These are phyloP conservation scores for Osmerus mordax DNA, from an alignment of 2,113 vertebrate genomes.

Conservation along the genomic window DNA sequence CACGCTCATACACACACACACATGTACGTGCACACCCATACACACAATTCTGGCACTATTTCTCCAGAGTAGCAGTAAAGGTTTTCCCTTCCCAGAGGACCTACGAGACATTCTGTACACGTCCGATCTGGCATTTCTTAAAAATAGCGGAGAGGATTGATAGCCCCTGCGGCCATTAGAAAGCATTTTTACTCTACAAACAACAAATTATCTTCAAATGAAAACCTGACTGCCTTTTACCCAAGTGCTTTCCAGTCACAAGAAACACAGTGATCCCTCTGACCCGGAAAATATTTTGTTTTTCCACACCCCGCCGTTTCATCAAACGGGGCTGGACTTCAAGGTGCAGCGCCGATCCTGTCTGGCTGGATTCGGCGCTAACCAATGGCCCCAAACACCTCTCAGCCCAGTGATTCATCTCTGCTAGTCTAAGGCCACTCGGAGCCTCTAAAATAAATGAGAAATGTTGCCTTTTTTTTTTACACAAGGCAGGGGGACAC, in stretches of 20 bases:
- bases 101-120: conserved; percentile 80
- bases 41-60: conserved; percentile 18
- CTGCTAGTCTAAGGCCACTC: conserved; percentile 17
- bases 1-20: conserved; percentile 12
- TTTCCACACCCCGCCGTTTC: conserved; percentile 58
- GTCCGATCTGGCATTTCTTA: conserved; percentile 80
- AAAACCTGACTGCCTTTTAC: conserved; percentile 73
- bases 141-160: conserved; percentile 79
- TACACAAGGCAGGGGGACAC: conserved; percentile 34
- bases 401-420: conserved; percentile 34
- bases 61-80: conserved; percentile 24
- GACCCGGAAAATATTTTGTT: conserved; percentile 76
- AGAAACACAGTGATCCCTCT: conserved; percentile 73
- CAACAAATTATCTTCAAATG: conserved; percentile 83
- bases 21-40: neutral
- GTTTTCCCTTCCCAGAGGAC: conserved; percentile 73
- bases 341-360: conserved; percentile 39
- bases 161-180: conserved; percentile 82
- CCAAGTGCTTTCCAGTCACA: conserved; percentile 78
- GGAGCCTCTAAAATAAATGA: conserved; percentile 41
- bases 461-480: conserved; percentile 38
- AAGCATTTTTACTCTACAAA: conserved; percentile 85
- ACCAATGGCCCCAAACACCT: conserved; percentile 38
- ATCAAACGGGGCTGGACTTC: conserved; percentile 42
- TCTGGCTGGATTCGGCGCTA: conserved; percentile 26